These are phyloP conservation scores for Hypomecis atomaria DNA, from an alignment of 2,888 invertebrate species.

Conservation along the genomic window DNA sequence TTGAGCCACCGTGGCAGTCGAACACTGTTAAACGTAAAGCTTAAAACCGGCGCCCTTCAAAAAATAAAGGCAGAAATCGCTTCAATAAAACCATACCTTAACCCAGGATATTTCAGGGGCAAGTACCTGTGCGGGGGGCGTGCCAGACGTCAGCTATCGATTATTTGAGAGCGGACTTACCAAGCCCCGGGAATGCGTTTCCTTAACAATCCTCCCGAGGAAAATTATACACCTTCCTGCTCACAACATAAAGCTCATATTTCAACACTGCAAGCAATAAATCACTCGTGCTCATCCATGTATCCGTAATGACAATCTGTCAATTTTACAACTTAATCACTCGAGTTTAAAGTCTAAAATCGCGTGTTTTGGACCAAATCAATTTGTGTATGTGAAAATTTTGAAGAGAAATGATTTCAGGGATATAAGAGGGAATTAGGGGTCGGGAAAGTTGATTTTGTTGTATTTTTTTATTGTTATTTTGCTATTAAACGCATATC, in stretches of 20 bases:
- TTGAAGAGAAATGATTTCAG: slow-evolving; percentile 66
- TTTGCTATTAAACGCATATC: background rate
- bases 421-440: slow-evolving; percentile 58
- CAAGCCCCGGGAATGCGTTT: slow-evolving; percentile 70
- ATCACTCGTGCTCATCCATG: slow-evolving; percentile 68
- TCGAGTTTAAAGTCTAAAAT: slow-evolving; percentile 49
- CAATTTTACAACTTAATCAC: slow-evolving; percentile 54
- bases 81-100: slow-evolving; percentile 48
- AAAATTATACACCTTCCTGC: slow-evolving; percentile 58
- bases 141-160: slow-evolving; percentile 84
- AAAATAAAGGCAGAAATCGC: too few species aligned
- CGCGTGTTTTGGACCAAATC: slow-evolving; percentile 52
- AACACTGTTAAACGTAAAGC: too few species aligned
- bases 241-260: slow-evolving; percentile 52
- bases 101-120: slow-evolving; percentile 58
- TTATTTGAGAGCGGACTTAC: slow-evolving; percentile 82
- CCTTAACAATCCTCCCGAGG: slow-evolving; percentile 56
- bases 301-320: slow-evolving; percentile 59
- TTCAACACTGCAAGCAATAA: slow-evolving; percentile 52
- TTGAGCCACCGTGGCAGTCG: too few species aligned
- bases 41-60: too few species aligned
- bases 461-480: slow-evolving; percentile 19
- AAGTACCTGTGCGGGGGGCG: slow-evolving; percentile 68
- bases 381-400: slow-evolving; percentile 67
- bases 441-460: slow-evolving; percentile 39